Evolutionary conservation across 1,140 invertebrate species (phyloP).

Genomic region (Listronotus oregonensis): DNA sequence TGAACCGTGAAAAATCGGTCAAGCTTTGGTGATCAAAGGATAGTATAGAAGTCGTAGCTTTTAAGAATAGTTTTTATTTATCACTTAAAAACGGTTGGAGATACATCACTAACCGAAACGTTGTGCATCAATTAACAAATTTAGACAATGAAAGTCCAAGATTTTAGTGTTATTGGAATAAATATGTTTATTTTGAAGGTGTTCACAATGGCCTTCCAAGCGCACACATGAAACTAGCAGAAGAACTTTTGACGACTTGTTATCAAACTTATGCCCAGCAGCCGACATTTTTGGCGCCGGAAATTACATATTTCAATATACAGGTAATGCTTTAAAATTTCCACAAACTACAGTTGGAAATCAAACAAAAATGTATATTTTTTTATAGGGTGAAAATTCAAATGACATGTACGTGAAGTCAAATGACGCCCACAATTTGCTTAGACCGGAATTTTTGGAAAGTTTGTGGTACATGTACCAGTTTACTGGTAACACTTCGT

Average conservation of each 20-base stretch:
- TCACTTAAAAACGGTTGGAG: too few relatives aligned
- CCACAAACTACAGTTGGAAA: background rate
- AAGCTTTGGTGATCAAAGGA: too few relatives aligned
- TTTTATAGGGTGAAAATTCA: slow-evolving; percentile 65
- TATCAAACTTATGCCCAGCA: slow-evolving; percentile 91
- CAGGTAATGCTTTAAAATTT: slow-evolving; percentile 58
- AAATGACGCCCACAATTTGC: slow-evolving; percentile 90
- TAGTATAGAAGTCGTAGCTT: too few relatives aligned
- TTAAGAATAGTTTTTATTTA: too few relatives aligned
- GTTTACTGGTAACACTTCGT: slow-evolving; percentile 84
- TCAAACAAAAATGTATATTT: background rate
- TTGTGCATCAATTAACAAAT: too few relatives aligned
- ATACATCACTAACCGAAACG: too few relatives aligned
- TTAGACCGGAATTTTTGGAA: slow-evolving; percentile 92
- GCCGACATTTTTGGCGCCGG: slow-evolving; percentile 92
- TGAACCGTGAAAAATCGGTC: too few relatives aligned
- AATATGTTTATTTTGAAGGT: slow-evolving; percentile 63
- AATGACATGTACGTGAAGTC: slow-evolving; percentile 84
- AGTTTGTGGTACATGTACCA: slow-evolving; percentile 94
- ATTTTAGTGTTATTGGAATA: too few relatives aligned
- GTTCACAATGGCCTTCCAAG: slow-evolving; percentile 82
- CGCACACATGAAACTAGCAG: slow-evolving; percentile 85
- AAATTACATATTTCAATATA: slow-evolving; percentile 96
- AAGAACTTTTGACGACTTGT: slow-evolving; percentile 90
- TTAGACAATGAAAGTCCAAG: too few relatives aligned